Percentiles rank a stretch among this genome's conserved stretches.
phyloP scores from a whole-genome alignment of 2,888 invertebrate species.

The Nineta flava region DNA sequence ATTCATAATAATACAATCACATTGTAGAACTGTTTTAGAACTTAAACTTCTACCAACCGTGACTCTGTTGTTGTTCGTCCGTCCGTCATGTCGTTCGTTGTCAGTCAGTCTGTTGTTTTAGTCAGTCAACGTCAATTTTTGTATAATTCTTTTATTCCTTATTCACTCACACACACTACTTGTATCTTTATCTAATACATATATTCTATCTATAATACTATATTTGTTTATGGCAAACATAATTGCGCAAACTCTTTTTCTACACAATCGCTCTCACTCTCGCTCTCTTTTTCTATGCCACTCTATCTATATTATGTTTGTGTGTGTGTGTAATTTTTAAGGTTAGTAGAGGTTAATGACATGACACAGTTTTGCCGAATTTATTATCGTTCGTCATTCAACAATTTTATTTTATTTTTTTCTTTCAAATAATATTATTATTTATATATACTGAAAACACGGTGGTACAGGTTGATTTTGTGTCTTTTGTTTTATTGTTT shows the following conservation, averaged over 20 bases:
- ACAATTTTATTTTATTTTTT: too few species aligned
- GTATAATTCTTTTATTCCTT: too few species aligned
- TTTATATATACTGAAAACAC: background rate
- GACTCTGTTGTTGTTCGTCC: background rate
- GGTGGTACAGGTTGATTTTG: too few species aligned
- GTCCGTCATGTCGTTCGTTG: background rate
- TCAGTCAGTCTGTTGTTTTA: too few species aligned
- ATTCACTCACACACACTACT: too few species aligned
- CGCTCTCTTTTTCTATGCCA: background rate
- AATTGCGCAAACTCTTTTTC: background rate
- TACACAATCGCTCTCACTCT: background rate
- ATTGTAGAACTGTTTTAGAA: background rate
- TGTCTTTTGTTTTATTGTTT: too few species aligned
- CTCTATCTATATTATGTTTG: background rate
- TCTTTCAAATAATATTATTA: background rate
- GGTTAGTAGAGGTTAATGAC: constrained; percentile 5
- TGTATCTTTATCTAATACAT: too few species aligned
- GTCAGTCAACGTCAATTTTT: too few species aligned
- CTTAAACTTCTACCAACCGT: background rate
- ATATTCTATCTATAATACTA: too few species aligned
- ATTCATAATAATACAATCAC: background rate
- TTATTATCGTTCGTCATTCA: background rate
- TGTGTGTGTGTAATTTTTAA: constrained; percentile 1
- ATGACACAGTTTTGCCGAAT: constrained; percentile 1
- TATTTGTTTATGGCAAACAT: background rate